Base-by-base conservation (phyloP, 2,888 invertebrate genomes). In the Patella caerulea region DNA sequence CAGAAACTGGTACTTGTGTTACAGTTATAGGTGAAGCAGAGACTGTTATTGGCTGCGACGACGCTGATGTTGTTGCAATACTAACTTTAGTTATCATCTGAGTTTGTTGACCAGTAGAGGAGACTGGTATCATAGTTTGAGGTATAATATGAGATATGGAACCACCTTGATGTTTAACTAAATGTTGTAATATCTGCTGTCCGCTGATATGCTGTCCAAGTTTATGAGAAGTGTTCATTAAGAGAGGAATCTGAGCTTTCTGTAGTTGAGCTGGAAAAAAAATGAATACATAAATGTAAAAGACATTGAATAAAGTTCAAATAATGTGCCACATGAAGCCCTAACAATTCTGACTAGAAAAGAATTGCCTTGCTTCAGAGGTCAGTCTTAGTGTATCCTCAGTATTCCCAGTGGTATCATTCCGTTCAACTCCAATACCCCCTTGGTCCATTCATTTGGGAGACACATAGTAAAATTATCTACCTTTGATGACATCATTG, bases 21-120 rank as follows among this genome's bases (percentile, higher is more conserved):
- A 82, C 79, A 53, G 83, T 81, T 3, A 81, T 81, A 72, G 80
- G 79, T 52, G 83, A 72, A 34, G 85, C 72, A 3, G 76, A 73
- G 0, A 83, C 75, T 24, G 81, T 77, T 19, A 73, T 79, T 59
- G 71, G 83, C 59, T 79, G 83, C 71, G 75, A 72, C 5, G 72
- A 55, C 11, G 15, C 78, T 71, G 81, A 82, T 65, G 78, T 78
- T 59, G 78, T 78, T 45, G 81, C 76, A 3, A 78, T 81, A 14
- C 78, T 77, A 3, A 78, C 78, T 24, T 75, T 75, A 53, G 74
- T 77, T 15, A 75, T 77, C 69, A 76, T 76, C 73, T 80, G 80
- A 4, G 83, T 75, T 72, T 83, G 75, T 19, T 71, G 70, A 3
- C 71, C 74, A 52, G 70, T 72, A n/a, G 73, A 74, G 19, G 74